Evolutionary conservation across 2,888 invertebrate genomes (phyloP).

Genomic region (Diaperis boleti): DNA sequence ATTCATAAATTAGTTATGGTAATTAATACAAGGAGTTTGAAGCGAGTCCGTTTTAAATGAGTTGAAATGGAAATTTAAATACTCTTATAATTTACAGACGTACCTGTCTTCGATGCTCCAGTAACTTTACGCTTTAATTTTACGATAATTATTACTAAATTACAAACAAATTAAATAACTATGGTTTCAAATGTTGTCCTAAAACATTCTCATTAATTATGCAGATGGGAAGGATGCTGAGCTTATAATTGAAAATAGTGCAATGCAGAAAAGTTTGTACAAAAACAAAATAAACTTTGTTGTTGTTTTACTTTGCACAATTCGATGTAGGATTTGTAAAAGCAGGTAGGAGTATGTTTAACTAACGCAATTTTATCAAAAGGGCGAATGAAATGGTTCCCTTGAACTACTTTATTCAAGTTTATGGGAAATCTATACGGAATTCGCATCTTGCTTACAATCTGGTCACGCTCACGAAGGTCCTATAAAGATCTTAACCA

Average conservation of each 20-base stretch:
- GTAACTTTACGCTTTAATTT: slow-evolving; percentile 19
- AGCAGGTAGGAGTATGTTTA: slow-evolving; percentile 20
- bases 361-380: slow-evolving; percentile 29
- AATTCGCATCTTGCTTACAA: slow-evolving; percentile 19
- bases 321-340: not conserved
- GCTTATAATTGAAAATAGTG: slow-evolving; percentile 23
- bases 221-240: slow-evolving; percentile 17
- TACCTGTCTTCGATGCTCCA: slow-evolving; percentile 28
- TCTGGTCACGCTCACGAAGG: slow-evolving; percentile 23
- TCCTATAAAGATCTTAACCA: slow-evolving; percentile 28
- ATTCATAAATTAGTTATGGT: slow-evolving; percentile 55
- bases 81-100: slow-evolving; percentile 47
- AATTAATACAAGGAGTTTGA: slow-evolving; percentile 52
- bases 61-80: slow-evolving; percentile 52
- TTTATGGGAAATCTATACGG: slow-evolving; percentile 25
- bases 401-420: slow-evolving; percentile 23
- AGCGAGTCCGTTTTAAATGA: slow-evolving; percentile 47
- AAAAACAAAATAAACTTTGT: slow-evolving; percentile 16
- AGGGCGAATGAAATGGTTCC: slow-evolving; percentile 19
- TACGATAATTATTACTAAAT: slow-evolving; percentile 28
- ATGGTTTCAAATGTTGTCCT: slow-evolving; percentile 25
- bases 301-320: slow-evolving; percentile 8
- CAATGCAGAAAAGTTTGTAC: not conserved
- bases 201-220: slow-evolving; percentile 25
- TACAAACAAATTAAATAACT: slow-evolving; percentile 33